These are phyloP conservation scores for Chouioia cunea DNA, from an alignment of 2,888 invertebrate genomes.

Conservation along the genomic window DNA sequence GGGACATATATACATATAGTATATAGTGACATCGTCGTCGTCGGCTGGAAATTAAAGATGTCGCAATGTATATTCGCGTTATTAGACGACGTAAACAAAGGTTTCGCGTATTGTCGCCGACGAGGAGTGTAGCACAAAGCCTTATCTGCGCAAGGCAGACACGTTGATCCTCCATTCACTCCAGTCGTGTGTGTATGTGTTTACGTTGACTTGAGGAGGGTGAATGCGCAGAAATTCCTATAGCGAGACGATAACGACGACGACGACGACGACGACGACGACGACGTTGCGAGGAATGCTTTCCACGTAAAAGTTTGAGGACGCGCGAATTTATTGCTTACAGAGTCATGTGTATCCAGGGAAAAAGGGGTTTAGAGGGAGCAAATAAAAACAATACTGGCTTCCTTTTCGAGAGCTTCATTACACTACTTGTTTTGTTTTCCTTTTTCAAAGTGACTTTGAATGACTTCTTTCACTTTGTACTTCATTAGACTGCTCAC, in stretches of 20 bases:
- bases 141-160: constrained; percentile 44
- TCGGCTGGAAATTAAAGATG: constrained; percentile 62
- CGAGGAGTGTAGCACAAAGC: constrained; percentile 43
- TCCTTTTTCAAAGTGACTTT: no score
- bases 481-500: no score
- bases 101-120: constrained; percentile 59
- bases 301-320: background rate
- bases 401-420: no score
- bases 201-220: constrained; percentile 18
- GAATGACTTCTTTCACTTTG: no score
- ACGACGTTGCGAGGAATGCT: background rate
- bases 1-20: constrained; percentile 47
- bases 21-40: no score
- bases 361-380: no score
- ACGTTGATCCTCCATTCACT: background rate
- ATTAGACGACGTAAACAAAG: constrained; percentile 57
- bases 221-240: background rate
- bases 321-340: no score
- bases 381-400: no score
- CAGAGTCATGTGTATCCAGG: no score
- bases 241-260: background rate
- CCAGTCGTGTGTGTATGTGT: no score
- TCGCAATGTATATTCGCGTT: constrained; percentile 51
- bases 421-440: no score
- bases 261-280: background rate